Conservation (phyloP, 1,140 invertebrate species). For the Drosophila cardini region DNA sequence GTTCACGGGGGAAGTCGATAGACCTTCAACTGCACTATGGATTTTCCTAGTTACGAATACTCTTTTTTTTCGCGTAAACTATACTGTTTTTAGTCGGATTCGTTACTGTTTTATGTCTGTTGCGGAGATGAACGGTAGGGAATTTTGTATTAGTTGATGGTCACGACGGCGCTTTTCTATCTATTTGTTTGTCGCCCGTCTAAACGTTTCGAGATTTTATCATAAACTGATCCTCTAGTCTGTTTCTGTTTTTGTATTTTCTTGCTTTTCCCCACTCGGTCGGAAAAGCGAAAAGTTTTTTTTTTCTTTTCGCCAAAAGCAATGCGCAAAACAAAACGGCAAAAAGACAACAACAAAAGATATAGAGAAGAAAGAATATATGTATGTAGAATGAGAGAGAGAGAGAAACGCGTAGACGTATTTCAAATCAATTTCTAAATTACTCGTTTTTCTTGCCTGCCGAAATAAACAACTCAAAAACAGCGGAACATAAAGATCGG, state of each 20-base stretch:
- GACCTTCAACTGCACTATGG: slow-evolving; percentile 61
- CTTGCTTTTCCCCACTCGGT: slow-evolving; percentile 35
- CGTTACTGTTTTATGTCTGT: not conserved
- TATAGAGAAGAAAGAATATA: slow-evolving; percentile 3
- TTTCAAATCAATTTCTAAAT: slow-evolving; percentile 49
- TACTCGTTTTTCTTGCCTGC: slow-evolving; percentile 14
- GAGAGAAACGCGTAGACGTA: slow-evolving; percentile 28
- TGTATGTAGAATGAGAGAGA: slow-evolving; percentile 21
- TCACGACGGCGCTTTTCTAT: slow-evolving; percentile 42
- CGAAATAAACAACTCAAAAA: slow-evolving; percentile 52
- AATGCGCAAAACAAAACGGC: slow-evolving; percentile 57
- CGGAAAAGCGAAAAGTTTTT: slow-evolving; percentile 58
- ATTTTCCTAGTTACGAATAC: not conserved
- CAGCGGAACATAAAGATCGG: slow-evolving; percentile 43
- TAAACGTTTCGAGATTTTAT: slow-evolving; percentile 84
- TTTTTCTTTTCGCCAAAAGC: slow-evolving; percentile 65
- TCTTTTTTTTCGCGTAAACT: not conserved
- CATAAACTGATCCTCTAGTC: slow-evolving; percentile 79
- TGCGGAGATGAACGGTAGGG: not conserved
- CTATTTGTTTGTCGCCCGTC: slow-evolving; percentile 66
- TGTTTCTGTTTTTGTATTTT: slow-evolving; percentile 58
- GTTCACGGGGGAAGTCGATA: slow-evolving; percentile 6
- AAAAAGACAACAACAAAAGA: slow-evolving; percentile 30
- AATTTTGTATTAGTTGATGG: slow-evolving; percentile 4
- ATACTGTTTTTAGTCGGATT: not conserved